phyloP scores from a whole-genome alignment of 2,888 invertebrate species.

The Byasa hedistus region DNA sequence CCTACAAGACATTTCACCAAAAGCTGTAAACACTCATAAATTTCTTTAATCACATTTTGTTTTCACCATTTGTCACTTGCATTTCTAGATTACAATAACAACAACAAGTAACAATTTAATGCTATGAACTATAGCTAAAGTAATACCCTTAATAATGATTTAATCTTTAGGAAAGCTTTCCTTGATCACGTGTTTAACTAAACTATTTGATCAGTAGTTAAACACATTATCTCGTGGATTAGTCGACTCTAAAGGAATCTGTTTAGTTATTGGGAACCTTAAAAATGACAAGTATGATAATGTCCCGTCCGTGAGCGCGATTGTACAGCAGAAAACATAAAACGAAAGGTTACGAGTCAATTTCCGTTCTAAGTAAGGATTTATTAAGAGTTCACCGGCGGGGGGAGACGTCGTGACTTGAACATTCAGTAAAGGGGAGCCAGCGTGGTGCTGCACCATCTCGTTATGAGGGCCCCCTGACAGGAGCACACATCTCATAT shows the following conservation, averaged over 20 bases:
- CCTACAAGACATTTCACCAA: no score
- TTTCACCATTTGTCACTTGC: no score
- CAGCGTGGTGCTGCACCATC: constrained; percentile 11
- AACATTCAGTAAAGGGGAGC: constrained; percentile 10
- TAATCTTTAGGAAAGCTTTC: no score
- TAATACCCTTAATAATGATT: no score
- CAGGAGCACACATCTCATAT: constrained; percentile 1
- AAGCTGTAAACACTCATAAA: no score
- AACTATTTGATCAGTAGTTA: no score
- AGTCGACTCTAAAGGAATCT: background rate
- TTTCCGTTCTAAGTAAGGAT: constrained; percentile 12
- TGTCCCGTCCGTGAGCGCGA: constrained; percentile 12
- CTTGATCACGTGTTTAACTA: no score
- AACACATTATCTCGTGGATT: background rate
- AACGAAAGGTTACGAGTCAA: constrained; percentile 26
- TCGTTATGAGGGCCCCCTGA: constrained; percentile 9
- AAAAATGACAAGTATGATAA: background rate
- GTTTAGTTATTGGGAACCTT: no score
- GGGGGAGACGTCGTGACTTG: constrained; percentile 27
- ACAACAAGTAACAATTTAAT: no score
- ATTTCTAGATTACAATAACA: no score
- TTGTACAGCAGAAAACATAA: constrained; percentile 11
- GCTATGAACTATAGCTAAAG: no score
- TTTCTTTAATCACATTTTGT: no score
- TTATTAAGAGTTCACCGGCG: constrained; percentile 16